Base-by-base conservation (phyloP, 2,797 vertebrate genomes). In the Neosilurus mollespiculum region DNA sequence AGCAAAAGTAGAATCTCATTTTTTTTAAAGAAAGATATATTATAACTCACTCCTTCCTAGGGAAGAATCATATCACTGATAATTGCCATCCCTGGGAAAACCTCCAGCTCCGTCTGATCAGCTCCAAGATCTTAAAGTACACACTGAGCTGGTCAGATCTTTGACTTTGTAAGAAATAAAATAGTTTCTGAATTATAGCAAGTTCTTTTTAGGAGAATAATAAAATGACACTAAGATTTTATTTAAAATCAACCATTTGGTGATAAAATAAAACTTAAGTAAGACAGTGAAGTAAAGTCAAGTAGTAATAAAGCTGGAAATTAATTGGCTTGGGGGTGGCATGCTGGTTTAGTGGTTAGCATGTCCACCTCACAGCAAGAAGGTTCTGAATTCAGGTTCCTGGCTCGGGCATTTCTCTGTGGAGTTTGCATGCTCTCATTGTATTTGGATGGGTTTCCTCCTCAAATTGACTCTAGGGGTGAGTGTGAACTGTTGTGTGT, bases 31-130 rank as follows among this genome's bases (percentile, higher is more conserved):
- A 73, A 73, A 78, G 77, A 58, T 26, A 54, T 54, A 83, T 69
- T 73, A 84, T 84, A 78, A 86, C 75, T 85, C 87, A 85, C 67
- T 18, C 34, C 83, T 84, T 34, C 78, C 85, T 54, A 3, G 5
- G 34, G 67, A 49, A 69, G 70, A 83, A 81, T 59, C 82, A 69
- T 79, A 61, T 81, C 70, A 78, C 30, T 62, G 83, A 34, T 84
- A 80, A 86, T 78, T 78, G 78, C 70, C 82, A 84, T 81, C 18
- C 18, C 30, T 59, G 6, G 15, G 75, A 58, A 61, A 61, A 43
- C 11, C 37, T 7, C 0, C 6, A 9, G 6, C 54, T 7, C 73
- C 22, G 37, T 76, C 3, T 76, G 54, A 18, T 76, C 11, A 76
- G 56, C 54, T 77, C 2, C 30, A 12, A 24, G 9, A 56, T n/a